Percentiles rank a stretch among this genome's conserved stretches.
These are phyloP conservation scores for Anoplopoma fimbria DNA, from an alignment of 2,113 vertebrate genomes.

Conservation along the genomic window DNA sequence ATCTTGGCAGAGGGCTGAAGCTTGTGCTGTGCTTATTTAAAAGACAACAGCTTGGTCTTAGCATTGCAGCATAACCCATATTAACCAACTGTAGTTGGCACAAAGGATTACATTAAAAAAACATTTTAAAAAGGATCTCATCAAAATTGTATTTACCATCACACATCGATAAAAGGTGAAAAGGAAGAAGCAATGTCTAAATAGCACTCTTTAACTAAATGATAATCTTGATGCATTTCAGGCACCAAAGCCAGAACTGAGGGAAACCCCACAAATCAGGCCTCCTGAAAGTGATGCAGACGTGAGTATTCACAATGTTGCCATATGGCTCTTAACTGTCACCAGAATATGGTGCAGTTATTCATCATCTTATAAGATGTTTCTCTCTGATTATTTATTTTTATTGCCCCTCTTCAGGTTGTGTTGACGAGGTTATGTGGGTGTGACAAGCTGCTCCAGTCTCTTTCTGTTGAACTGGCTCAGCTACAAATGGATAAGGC, in stretches of 20 bases:
- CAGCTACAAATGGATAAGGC: conserved; percentile 90
- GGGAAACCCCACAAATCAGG: conserved; percentile 71
- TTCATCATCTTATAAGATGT: neutral
- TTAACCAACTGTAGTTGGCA: neutral
- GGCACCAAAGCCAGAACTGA: conserved; percentile 70
- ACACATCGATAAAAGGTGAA: neutral
- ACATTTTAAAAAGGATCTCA: neutral
- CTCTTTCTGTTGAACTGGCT: conserved; percentile 84
- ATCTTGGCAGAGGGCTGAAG: conserved; percentile 12
- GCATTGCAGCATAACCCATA: neutral
- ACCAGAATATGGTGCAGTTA: neutral
- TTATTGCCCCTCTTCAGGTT: conserved; percentile 71
- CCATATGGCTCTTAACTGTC: neutral
- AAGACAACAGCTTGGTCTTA: neutral
- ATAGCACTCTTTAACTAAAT: neutral
- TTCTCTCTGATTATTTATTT: conserved; percentile 8
- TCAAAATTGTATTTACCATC: neutral
- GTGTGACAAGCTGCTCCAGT: conserved; percentile 87
- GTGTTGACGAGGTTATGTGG: conserved; percentile 89
- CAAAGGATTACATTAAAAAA: neutral
- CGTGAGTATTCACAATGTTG: conserved; percentile 74
- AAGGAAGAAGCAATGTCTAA: neutral
- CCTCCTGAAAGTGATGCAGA: conserved; percentile 84
- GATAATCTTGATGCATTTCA: conserved; percentile 58
- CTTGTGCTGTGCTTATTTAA: conserved; percentile 24